Base-by-base conservation (phyloP, 2,888 invertebrate species). In the Scrobipalpa costella region DNA sequence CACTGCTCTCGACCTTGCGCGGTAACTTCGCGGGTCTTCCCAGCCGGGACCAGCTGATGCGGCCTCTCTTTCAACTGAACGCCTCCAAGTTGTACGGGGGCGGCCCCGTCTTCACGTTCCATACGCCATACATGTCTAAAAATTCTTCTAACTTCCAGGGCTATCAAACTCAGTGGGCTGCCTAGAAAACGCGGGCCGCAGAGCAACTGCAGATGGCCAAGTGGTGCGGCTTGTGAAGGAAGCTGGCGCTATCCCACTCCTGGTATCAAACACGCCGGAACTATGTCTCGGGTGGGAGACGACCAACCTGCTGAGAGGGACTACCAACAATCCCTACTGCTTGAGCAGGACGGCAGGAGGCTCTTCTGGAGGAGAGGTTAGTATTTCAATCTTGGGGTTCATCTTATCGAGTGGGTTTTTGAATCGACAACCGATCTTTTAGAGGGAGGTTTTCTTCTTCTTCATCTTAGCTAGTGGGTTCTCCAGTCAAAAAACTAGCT, bases 231-330 rank as follows among this genome's bases (percentile, higher is more conserved):
- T 88, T 0, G 86, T 96, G 67, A 90, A 92, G 66, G 77, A 86
- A 7, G 96, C 97, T 0, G 98, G 98, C 0, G 96, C 93, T 8
- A 95, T 98, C 63, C 95, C 96, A 0, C 84, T 98, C 44, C 93
- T 96, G 15, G 94, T 97, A 0, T 96, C 97, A 17, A 97, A 97
- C 78, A 95, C 96, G 0, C 97, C 98, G 0, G 98, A 98, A 79
- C 93, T 96, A 67, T 98, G 98, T 74, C 92, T 97, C 79, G 97
- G 96, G 81, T 96, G 96, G 94, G 98, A 98, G 86, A 95, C 96
- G 8, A 93, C 92, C 61, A 98, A 97, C 81, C 92, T 94, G 61
- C 89, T 97, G 0, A 94, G 94, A 44, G 98, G 98, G 0, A 88
- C 94, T 47, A 96, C 97, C 0, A 92, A 92, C 69, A 98, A 98